Conservation (phyloP, 2,888 invertebrate species). For the Cryptophagus acutangulus region DNA sequence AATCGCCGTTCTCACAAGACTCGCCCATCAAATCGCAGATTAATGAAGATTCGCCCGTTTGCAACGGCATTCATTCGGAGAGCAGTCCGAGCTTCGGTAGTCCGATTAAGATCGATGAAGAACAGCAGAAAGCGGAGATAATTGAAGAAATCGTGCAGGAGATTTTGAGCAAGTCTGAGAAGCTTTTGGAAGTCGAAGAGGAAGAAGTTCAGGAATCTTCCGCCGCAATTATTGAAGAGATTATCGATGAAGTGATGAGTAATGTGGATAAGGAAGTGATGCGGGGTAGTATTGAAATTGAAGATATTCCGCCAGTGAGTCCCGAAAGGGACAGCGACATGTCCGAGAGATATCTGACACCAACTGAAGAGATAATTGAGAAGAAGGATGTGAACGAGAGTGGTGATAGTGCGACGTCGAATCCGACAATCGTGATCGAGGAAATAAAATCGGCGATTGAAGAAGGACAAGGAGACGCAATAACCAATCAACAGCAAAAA, state of each 20-base stretch:
- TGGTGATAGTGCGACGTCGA: constrained; percentile 12
- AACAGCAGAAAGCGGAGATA: constrained; percentile 43
- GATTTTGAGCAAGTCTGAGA: constrained; percentile 51
- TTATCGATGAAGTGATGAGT: constrained; percentile 44
- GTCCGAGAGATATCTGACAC: constrained; percentile 65
- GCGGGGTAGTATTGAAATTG: constrained; percentile 35
- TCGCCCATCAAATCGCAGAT: constrained; percentile 43
- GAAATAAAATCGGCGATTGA: constrained; percentile 14
- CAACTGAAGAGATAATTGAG: constrained; percentile 54
- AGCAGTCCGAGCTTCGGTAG: constrained; percentile 44
- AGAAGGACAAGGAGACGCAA: constrained; percentile 21
- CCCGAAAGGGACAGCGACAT: constrained; percentile 60
- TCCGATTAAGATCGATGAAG: constrained; percentile 41
- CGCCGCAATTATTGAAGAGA: constrained; percentile 51
- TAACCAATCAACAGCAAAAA: constrained; percentile 31
- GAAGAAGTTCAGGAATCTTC: constrained; percentile 52
- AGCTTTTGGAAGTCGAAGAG: constrained; percentile 46
- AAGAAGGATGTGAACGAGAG: constrained; percentile 34
- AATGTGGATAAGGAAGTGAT: constrained; percentile 16
- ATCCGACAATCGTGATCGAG: constrained; percentile 11
- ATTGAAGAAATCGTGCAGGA: constrained; percentile 53
- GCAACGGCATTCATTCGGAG: constrained; percentile 47
- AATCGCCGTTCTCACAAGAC: constrained; percentile 53
- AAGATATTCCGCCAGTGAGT: constrained; percentile 37
- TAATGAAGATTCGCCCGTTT: constrained; percentile 41